Evolutionary conservation across 2,113 vertebrate species (phyloP).

Genomic region (Amphiprion percula): DNA sequence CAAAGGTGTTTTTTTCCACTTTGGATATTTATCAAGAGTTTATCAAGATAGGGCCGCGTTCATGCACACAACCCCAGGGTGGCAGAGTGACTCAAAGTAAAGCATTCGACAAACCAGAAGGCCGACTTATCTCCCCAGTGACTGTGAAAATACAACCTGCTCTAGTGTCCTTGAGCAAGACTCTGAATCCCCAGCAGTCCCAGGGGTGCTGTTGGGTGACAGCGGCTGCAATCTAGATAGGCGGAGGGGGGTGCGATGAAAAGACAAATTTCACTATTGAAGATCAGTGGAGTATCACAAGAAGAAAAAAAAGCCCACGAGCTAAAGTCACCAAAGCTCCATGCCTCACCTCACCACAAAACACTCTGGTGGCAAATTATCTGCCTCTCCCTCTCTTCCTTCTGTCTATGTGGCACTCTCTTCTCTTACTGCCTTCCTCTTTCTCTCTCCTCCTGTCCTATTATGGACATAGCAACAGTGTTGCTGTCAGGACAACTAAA

Average conservation of each 20-base stretch:
- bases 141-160: slow-evolving; percentile 38
- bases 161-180: slow-evolving; percentile 70
- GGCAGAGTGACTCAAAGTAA: slow-evolving; percentile 45
- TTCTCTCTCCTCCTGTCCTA: slow-evolving; percentile 77
- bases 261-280: slow-evolving; percentile 43
- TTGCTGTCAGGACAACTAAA: slow-evolving; percentile 69
- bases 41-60: slow-evolving; percentile 44
- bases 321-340: slow-evolving; percentile 72
- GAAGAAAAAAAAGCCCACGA: slow-evolving; percentile 40
- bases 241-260: slow-evolving; percentile 4
- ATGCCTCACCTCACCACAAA: slow-evolving; percentile 72
- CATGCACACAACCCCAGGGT: slow-evolving; percentile 22
- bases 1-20: slow-evolving; percentile 20
- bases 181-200: slow-evolving; percentile 34
- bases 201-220: slow-evolving; percentile 38
- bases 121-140: slow-evolving; percentile 39
- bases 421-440: slow-evolving; percentile 60
- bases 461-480: slow-evolving; percentile 80
- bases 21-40: slow-evolving; percentile 49
- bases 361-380: slow-evolving; percentile 74
- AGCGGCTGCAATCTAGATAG: slow-evolving; percentile 19
- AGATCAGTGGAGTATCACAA: slow-evolving; percentile 63
- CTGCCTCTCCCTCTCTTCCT: slow-evolving; percentile 58
- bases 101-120: slow-evolving; percentile 45
- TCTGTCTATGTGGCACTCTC: slow-evolving; percentile 77